A percentile compares a stretch with the other conserved stretches of the same genome.
phyloP scores from a whole-genome alignment of 2,888 invertebrate species.

The Slavum lentiscoides region DNA sequence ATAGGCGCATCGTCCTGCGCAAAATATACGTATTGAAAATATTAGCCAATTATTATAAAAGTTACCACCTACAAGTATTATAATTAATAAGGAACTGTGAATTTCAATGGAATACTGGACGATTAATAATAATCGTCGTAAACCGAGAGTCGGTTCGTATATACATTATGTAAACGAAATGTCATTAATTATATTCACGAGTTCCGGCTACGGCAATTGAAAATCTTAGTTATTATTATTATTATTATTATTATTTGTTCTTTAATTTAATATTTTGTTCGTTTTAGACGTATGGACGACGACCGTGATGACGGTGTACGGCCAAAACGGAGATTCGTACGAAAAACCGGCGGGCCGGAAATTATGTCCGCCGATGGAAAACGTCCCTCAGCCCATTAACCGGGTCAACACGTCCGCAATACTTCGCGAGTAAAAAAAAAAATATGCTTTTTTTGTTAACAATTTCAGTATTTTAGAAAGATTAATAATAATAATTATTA shows the following conservation, averaged over 20 bases:
- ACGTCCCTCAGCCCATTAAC: slow-evolving; percentile 57
- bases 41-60: too few relatives aligned
- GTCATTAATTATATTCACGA: too few relatives aligned
- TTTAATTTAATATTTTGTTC: not conserved
- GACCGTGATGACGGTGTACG: not conserved
- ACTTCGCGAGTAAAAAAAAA: slow-evolving; percentile 52
- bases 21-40: too few relatives aligned
- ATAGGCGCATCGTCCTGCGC: too few relatives aligned
- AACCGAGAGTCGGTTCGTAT: too few relatives aligned
- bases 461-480: too few relatives aligned
- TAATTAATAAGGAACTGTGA: too few relatives aligned
- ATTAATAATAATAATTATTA: not conserved
- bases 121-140: too few relatives aligned
- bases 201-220: not conserved
- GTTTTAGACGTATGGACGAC: slow-evolving; percentile 26
- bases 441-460: not conserved
- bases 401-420: slow-evolving; percentile 58
- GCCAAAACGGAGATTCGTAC: slow-evolving; percentile 54
- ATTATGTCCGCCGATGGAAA: slow-evolving; percentile 56
- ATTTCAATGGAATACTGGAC: too few relatives aligned
- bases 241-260: not conserved
- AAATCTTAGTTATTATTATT: not conserved
- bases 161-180: too few relatives aligned
- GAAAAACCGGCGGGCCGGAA: slow-evolving; percentile 53
- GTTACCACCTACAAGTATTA: too few relatives aligned